Base-by-base conservation (phyloP, 2,888 invertebrate species). In the Notocelia uddmanniana region DNA sequence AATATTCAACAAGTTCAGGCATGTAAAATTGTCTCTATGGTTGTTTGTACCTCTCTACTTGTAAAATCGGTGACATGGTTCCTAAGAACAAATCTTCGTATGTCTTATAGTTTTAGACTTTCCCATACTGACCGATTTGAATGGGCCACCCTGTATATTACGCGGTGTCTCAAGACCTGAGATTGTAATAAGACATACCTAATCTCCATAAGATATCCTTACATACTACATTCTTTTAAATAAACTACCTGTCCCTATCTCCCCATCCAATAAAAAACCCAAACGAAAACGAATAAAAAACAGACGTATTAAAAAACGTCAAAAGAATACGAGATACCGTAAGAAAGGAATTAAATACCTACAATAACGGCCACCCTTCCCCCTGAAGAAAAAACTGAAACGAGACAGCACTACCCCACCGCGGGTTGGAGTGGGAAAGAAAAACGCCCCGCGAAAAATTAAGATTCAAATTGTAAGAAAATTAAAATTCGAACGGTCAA, bases 381-480 rank as follows among this genome's bases (percentile, higher is more conserved):
- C 82, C 83, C 77, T 76, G 82, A 84, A 88, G 89, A 87, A 87
- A 87, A 81, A 78, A 78, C 73, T 62, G 83, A 84, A 89, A 86
- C 82, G 85, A 86, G 86, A 89, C 80, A 76, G 78, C 78, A 73
- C 79, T 78, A 74, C 77, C 69, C 71, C 41, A 57, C 66, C 69
- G 18, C 67, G 68, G 66, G 85, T 75, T 34, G 77, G 85, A 90
- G 75, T 75, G 83, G 82, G 85, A 88, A 48, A 78, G 82, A 82
- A 78, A 77, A 83, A 79, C 85, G 77, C 86, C 89, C 89, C 85
- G 88, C 88, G 89, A 92, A 93, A 93, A 93, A 94, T 93, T 92
- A 92, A 92, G 90, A 93, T 94, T 93, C 94, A 92, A 94, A 93
- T 90, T 86, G 91, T 92, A 91, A 93, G 93, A 92, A 93, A 92